Evolutionary conservation across 2,113 vertebrate species (phyloP).

Genomic region (Xiphophorus couchianus): DNA sequence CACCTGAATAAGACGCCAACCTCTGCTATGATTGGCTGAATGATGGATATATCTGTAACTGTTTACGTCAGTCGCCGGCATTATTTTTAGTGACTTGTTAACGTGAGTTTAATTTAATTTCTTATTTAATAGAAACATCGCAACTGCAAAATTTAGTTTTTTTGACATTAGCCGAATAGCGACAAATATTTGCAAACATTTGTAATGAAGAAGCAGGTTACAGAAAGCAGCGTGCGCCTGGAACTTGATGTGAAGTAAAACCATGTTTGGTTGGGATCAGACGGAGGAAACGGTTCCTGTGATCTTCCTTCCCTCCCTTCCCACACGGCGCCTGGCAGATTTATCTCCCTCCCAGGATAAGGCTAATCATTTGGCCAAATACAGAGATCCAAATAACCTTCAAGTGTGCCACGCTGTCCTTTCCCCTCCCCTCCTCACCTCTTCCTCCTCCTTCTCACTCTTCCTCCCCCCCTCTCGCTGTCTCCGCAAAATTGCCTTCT

Average conservation of each 20-base stretch:
- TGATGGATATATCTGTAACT: too few species aligned
- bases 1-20: too few species aligned
- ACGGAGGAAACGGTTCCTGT: not conserved
- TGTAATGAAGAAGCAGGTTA: not conserved
- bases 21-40: too few species aligned
- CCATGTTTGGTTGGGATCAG: not conserved
- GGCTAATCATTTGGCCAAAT: conserved; percentile 88
- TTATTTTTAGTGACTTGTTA: too few species aligned
- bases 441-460: conserved; percentile 28
- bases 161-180: too few species aligned
- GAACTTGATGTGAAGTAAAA: conserved; percentile 9
- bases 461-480: conserved; percentile 78
- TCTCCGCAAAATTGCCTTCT: conserved; percentile 99
- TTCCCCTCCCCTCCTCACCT: conserved; percentile 50
- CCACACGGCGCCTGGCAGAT: conserved; percentile 56
- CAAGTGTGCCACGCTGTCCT: conserved; percentile 97
- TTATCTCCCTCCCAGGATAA: conserved; percentile 73
- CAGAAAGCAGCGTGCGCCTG: not conserved
- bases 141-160: too few species aligned
- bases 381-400: conserved; percentile 99
- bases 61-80: too few species aligned
- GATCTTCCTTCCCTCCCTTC: conserved; percentile 24
- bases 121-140: too few species aligned
- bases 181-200: too few species aligned
- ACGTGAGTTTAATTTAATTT: too few species aligned